These are phyloP conservation scores for Coenobita brevimanus DNA, from an alignment of 1,140 invertebrate genomes.

Conservation along the genomic window DNA sequence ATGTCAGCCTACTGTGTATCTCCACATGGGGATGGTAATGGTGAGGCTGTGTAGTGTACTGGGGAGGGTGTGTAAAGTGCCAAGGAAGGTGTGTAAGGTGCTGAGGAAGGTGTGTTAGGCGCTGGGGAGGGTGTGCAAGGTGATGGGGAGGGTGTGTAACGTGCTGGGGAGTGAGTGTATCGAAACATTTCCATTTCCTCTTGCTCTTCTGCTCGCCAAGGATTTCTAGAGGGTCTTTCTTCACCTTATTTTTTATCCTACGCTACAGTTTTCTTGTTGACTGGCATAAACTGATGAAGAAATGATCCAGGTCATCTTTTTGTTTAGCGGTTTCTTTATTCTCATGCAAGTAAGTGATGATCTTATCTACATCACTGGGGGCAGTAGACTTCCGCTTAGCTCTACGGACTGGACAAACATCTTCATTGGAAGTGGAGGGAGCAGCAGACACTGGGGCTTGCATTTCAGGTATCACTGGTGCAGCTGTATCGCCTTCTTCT, in stretches of 20 bases:
- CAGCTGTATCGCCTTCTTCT: background rate
- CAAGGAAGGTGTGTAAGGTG: no score
- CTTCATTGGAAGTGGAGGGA: background rate
- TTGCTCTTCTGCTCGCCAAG: slow-evolving; percentile 1
- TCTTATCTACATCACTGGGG: background rate
- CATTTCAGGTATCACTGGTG: background rate
- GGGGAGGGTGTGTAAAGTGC: no score
- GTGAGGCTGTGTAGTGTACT: no score
- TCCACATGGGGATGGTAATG: no score
- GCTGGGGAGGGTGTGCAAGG: no score
- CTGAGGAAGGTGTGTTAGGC: no score
- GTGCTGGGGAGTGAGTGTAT: no score
- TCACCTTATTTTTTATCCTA: background rate
- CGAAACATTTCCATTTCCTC: background rate
- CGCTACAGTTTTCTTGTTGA: slow-evolving; percentile 16
- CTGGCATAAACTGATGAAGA: slow-evolving; percentile 25
- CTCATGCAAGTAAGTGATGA: background rate
- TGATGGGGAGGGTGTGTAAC: no score
- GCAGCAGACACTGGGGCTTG: background rate
- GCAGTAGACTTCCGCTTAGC: background rate
- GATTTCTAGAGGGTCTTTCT: slow-evolving; percentile 18
- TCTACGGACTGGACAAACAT: background rate
- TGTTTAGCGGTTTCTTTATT: background rate
- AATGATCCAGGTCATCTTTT: slow-evolving; percentile 24
- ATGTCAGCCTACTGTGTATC: no score